Evolutionary conservation across 2,888 invertebrate genomes (phyloP), one percentile per base, ranked within the genome.

Genomic region (Lacanobia oleracea): DNA sequence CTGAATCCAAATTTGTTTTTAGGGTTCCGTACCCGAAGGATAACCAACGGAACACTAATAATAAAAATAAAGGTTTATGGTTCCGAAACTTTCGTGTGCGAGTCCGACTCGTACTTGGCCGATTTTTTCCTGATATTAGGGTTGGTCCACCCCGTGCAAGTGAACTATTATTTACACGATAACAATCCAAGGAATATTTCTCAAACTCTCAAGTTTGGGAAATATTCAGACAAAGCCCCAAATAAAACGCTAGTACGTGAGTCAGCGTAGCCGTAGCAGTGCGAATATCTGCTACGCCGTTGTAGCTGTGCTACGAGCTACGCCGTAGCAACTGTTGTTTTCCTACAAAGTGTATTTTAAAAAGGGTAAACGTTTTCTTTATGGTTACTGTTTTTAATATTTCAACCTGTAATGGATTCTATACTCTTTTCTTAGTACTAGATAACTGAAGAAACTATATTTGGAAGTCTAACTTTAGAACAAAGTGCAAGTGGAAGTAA

Each of bases 281-380:
- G 53, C 59, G 27, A n/a, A 40, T 48, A 27, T 64, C 33, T 51
- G 72, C 68, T 75, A 78, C 70, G 63, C 14, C 70, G 62, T 79
- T 57, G 43, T n/a, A 12, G n/a, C 48, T 18, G 48, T 43, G 51
- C 63, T 54, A 61, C 67, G 48, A 56, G 18, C 79, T 68, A 74
- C 69, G 75, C 2, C 77, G 75, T 75, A 74, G 79, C 69, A 79
- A 68, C 54, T 56, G 48, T 33, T 71, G 70, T 64, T 59, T 68
- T 27, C 56, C 23, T 37, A 57, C 57, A 21, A 74, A 74, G 50
- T 62, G 56, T 21, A 68, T 57, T 68, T 51, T 69, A 50, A 56
- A 57, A 69, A 6, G 18, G 16, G 40, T n/a, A n/a, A n/a, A 53
- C 53, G 67, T 21, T 67, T 75, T 73, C 53, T 73, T 53, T 12